phyloP scores from a whole-genome alignment of 35 echinoderm and acorn worm genomes.

The Ptychodera flava region DNA sequence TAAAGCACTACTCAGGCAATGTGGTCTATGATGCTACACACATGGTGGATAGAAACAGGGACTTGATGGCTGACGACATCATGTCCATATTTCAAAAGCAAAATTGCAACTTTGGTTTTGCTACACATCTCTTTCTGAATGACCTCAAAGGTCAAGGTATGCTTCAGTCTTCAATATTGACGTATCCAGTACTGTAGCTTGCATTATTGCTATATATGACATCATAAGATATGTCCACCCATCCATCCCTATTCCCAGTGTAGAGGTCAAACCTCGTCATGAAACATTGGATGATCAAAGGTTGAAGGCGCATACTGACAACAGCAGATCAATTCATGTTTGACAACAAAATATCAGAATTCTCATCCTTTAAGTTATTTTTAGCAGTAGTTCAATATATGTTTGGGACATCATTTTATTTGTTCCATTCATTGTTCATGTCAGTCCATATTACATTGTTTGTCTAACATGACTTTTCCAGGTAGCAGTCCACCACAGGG shows the following conservation, averaged over 20 bases:
- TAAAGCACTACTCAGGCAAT: constrained; percentile 58
- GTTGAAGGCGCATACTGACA: no score
- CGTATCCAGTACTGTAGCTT: no score
- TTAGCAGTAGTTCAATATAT: no score
- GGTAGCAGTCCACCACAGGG: not conserved
- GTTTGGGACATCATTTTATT: not conserved
- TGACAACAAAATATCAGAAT: no score
- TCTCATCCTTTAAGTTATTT: no score
- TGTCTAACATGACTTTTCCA: not conserved
- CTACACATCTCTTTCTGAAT: constrained; percentile 78
- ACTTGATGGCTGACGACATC: constrained; percentile 87
- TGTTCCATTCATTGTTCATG: not conserved
- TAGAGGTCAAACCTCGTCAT: no score
- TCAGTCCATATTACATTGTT: not conserved
- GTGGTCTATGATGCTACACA: constrained; percentile 70
- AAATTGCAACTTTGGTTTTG: constrained; percentile 93
- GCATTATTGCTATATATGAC: no score
- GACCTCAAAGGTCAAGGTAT: constrained; percentile 39
- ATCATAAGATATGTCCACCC: no score
- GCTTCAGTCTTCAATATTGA: no score
- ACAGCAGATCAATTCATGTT: no score
- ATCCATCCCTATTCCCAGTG: no score
- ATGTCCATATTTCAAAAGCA: constrained; percentile 78
- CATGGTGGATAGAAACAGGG: constrained; percentile 62
- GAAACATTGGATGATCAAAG: no score